Evolutionary conservation across 1,140 invertebrate genomes (phyloP), one percentile per base, ranked within the genome.

Genomic region (Listronotus bonariensis): DNA sequence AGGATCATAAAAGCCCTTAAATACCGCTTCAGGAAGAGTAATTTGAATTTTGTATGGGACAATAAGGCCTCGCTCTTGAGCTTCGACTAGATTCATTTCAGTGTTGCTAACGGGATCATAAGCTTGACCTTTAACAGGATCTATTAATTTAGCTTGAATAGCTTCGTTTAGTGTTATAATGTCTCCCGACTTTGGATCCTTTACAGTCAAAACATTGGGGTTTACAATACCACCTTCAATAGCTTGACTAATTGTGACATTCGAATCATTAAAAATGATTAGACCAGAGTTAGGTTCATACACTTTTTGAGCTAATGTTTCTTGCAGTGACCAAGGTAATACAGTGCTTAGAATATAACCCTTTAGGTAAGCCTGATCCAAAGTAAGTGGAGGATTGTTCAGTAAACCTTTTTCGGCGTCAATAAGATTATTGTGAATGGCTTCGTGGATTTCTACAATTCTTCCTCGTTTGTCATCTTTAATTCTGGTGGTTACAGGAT

Each of bases 21-120:
- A 91, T 8, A 96, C 86, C 0, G 92, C 92, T 78, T 95, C 92
- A 0, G 91, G 89, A 12, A 96, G 80, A 40, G 91, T 92, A 68
- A 92, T 87, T 77, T 90, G 91, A 31, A 87, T 86, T 78, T 92
- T 92, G 38, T 89, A 88, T 6, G 90, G 89, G 7, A 94, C 82
- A 59, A 95, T 85, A n/a, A 95, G 76, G 38, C 92, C 92, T 55
- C 88, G 83, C 69, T 92, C 88, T 6, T 92, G 82, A 9, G 92
- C 92, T 73, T 93, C 91, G 14, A 85, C 87, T 12, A 96, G 80
- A 41, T 89, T 89, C 41, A 93, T 81, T 76, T 90, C 87, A 48
- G 84, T 84, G 36, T 89, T 89, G 20, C 87, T 88, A 10, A 86
- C 79, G 0, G 91, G 89, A 82, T 95, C 92, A 43, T 87, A 85